Base-by-base conservation (phyloP, 2,888 invertebrate species). In the Elysia crispata region DNA sequence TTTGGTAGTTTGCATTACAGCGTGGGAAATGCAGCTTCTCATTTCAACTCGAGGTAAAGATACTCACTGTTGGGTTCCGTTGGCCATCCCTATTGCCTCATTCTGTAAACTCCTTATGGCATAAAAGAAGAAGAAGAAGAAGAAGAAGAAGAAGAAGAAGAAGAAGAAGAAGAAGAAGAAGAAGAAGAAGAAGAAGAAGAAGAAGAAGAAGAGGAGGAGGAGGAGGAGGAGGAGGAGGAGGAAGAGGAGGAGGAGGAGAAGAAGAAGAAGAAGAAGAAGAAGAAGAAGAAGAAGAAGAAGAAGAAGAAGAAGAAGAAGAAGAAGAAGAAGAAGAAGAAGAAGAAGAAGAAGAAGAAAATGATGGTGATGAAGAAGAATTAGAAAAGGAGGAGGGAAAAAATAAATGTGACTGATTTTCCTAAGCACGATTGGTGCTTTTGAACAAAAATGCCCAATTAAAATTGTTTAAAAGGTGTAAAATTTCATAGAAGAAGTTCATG, bases 131-230 rank as follows among this genome's bases (percentile, higher is more conserved):
- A 66, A 66, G 20, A 66, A 25, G 3, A 66, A 28, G 13, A 28
- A 66, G 20, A 25, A 11, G 28, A 66, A 25, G 25, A 66, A 66
- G n/a, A 18, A 66, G 31, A 3, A 20, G 31, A 66, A 25, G 28
- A 66, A 66, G 25, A 66, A 66, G 66, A 25, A 66, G 28, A 5
- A 66, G 28, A 25, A 66, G 66, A n/a, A 25, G 28, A n/a, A n/a
- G n/a, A n/a, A n/a, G n/a, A n/a, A n/a, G n/a, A n/a, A n/a, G n/a
- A n/a, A n/a, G n/a, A n/a, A n/a, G n/a, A n/a, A n/a, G 28, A 25
- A 66, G n/a, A 25, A 25, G n/a, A 66, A 25, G n/a, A 66, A 66
- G 28, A 28, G 25, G 20, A 66, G 66, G 31, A 66, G 66, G 13
- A 66, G 66, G 31, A 5, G 28, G 31, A 66, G 25, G 13, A 66